Conservation (phyloP, 2,797 vertebrate species). For the Mastacembelus armatus region DNA sequence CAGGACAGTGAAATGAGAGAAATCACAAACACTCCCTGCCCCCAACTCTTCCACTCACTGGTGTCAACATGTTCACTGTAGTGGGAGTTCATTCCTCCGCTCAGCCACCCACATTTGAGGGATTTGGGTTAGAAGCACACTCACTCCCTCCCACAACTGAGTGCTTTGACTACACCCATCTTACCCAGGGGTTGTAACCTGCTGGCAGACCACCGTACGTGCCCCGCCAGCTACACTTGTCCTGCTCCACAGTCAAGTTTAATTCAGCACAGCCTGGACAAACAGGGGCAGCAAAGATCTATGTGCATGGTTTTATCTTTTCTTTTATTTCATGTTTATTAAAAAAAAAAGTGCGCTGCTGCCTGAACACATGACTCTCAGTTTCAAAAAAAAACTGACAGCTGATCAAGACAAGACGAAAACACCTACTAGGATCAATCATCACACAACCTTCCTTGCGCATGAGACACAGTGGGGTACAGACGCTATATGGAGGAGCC, state of each 20-base stretch:
- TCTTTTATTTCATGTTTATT: not conserved
- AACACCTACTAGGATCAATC: not conserved
- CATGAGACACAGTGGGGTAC: slow-evolving; percentile 9
- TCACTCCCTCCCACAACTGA: not conserved
- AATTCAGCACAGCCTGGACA: slow-evolving; percentile 13
- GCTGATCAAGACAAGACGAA: not conserved
- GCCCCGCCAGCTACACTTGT: slow-evolving; percentile 31
- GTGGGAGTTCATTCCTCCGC: slow-evolving; percentile 33
- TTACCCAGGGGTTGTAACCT: slow-evolving; percentile 20
- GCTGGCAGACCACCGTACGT: not conserved
- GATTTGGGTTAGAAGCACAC: slow-evolving; percentile 6
- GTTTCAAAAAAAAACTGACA: not conserved
- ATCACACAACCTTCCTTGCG: not conserved
- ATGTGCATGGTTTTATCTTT: too few relatives aligned
- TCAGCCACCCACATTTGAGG: slow-evolving; percentile 43
- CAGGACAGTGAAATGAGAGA: slow-evolving; percentile 72
- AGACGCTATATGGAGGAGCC: slow-evolving; percentile 56
- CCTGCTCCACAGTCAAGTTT: slow-evolving; percentile 13
- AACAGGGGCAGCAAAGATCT: not conserved
- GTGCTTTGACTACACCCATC: not conserved
- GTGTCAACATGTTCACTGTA: slow-evolving; percentile 43
- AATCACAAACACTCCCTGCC: slow-evolving; percentile 34
- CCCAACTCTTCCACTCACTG: slow-evolving; percentile 1
- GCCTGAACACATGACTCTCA: not conserved
- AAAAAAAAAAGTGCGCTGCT: too few relatives aligned